A percentile compares a stretch with the other conserved stretches of the same genome.
These are phyloP conservation scores for Grapholita molesta DNA, from an alignment of 1,140 invertebrate species.

Conservation along the genomic window DNA sequence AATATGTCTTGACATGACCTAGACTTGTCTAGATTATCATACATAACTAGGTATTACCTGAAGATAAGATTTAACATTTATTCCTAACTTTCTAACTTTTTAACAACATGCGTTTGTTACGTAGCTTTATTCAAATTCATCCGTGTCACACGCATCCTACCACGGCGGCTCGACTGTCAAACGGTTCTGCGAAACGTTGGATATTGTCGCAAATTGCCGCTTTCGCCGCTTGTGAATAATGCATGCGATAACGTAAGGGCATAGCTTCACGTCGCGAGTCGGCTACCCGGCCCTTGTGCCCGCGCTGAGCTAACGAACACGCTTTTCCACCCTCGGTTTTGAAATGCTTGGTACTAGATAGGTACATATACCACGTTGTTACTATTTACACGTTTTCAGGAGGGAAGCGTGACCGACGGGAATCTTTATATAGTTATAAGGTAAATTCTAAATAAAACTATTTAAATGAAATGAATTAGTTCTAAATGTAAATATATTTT, in stretches of 20 bases:
- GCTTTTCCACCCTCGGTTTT: not conserved
- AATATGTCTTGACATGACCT: too few species aligned
- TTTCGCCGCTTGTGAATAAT: conserved; percentile 76
- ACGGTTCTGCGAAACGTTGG: conserved; percentile 70
- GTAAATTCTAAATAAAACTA: not conserved
- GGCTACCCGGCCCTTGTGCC: conserved; percentile 13
- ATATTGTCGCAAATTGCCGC: conserved; percentile 77
- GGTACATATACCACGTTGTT: too few species aligned
- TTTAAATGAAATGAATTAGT: too few species aligned
- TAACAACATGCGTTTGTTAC: not conserved
- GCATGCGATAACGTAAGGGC: conserved; percentile 72
- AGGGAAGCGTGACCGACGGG: too few species aligned
- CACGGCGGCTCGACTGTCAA: conserved; percentile 66
- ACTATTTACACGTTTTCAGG: too few species aligned
- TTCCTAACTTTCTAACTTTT: not conserved
- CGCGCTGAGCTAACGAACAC: not conserved
- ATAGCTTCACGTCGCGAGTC: conserved; percentile 57
- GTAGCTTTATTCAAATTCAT: conserved; percentile 67
- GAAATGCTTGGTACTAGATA: too few species aligned
- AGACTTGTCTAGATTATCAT: too few species aligned
- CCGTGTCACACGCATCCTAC: conserved; percentile 66
- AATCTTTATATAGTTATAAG: too few species aligned
- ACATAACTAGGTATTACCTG: not conserved
- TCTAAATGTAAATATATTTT: too few species aligned
- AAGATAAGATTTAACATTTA: not conserved